Percentiles rank a stretch among this genome's conserved stretches.
phyloP scores from a whole-genome alignment of 1,140 invertebrate species.

The Xylocopa sonorina region DNA sequence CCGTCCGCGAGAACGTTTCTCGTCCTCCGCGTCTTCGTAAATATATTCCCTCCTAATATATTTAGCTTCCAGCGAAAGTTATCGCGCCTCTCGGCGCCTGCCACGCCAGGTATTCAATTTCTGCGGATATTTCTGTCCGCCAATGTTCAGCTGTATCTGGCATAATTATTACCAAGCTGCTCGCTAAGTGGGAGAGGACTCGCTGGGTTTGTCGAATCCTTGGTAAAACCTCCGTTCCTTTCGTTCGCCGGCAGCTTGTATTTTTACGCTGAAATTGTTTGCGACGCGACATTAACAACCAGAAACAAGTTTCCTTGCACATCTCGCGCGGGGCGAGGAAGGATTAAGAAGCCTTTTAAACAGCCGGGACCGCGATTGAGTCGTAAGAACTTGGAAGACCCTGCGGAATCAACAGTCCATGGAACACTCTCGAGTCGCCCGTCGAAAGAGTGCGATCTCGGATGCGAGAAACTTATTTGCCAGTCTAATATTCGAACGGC shows the following conservation, averaged over 20 bases:
- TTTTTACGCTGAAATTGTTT: no score
- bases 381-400: no score
- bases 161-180: not conserved
- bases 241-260: no score
- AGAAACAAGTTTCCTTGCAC: no score
- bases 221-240: no score
- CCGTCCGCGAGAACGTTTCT: constrained; percentile 30
- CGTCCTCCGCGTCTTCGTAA: not conserved
- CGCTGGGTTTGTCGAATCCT: no score
- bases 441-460: not conserved
- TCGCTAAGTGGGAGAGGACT: not conserved
- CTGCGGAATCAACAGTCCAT: no score
- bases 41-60: not conserved
- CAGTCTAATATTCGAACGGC: not conserved
- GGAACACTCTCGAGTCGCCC: no score
- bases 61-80: not conserved
- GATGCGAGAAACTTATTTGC: not conserved
- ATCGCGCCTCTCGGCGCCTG: not conserved
- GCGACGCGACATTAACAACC: no score
- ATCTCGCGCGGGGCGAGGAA: no score
- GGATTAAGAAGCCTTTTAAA: no score
- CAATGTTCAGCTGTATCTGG: not conserved
- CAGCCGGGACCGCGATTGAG: no score
- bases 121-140: not conserved
- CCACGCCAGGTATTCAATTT: not conserved